Evolutionary conservation across 2,888 invertebrate genomes (phyloP).

Genomic region (Stenolophus ochropezus): DNA sequence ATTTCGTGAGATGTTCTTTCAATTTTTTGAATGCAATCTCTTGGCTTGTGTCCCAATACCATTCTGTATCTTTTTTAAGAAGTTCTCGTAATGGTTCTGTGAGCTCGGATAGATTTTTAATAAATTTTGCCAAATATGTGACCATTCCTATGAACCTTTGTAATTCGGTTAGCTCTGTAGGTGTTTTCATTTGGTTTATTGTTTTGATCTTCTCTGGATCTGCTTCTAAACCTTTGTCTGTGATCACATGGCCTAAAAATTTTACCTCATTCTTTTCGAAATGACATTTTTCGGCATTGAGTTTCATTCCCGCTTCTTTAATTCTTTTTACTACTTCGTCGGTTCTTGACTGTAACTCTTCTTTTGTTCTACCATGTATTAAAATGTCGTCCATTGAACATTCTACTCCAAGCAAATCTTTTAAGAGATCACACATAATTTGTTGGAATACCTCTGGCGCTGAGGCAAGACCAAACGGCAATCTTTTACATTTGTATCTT

Average conservation of each 20-base stretch:
- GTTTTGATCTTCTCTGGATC: no score
- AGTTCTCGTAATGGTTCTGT: not conserved
- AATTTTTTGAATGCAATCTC: not conserved
- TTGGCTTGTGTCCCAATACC: not conserved
- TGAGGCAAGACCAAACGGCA: conserved; percentile 65
- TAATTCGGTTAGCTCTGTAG: conserved; percentile 37
- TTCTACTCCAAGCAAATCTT: conserved; percentile 61
- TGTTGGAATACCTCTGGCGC: conserved; percentile 65
- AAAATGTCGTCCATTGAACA: conserved; percentile 65
- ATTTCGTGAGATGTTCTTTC: not conserved
- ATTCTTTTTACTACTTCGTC: conserved; percentile 61
- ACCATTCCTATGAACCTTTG: conserved; percentile 50
- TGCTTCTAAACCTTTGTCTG: no score
- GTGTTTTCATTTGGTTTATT: conserved; percentile 38
- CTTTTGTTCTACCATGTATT: conserved; percentile 62
- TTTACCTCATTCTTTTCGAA: conserved; percentile 57
- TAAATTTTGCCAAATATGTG: conserved; percentile 31
- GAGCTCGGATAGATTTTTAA: not conserved
- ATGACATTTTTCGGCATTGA: conserved; percentile 65
- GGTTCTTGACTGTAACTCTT: conserved; percentile 62
- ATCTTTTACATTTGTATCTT: conserved; percentile 61
- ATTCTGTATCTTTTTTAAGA: conserved; percentile 2
- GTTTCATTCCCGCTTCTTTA: conserved; percentile 62
- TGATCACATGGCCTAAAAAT: conserved; percentile 32
- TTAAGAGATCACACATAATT: conserved; percentile 61